Conservation (phyloP, 2,113 vertebrate genomes). For the Chaenocephalus aceratus region DNA sequence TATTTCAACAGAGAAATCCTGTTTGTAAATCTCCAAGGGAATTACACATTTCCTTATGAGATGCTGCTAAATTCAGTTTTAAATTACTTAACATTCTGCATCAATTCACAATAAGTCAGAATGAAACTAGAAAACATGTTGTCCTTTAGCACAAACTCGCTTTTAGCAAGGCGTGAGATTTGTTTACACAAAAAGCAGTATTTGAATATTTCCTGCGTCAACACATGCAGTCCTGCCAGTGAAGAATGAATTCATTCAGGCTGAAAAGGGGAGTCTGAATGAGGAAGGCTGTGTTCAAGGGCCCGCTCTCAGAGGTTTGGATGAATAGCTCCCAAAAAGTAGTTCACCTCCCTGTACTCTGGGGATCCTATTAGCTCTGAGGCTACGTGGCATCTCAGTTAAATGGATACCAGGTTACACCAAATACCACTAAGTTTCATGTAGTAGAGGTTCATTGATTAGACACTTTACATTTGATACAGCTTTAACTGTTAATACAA, state of each 20-base stretch:
- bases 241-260: slow-evolving; percentile 69
- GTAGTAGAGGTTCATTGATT: neutral
- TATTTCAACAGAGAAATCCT: slow-evolving; percentile 18
- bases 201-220: slow-evolving; percentile 57
- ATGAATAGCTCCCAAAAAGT: slow-evolving; percentile 42
- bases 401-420: neutral
- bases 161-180: slow-evolving; percentile 22
- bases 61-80: neutral
- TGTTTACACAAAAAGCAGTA: slow-evolving; percentile 57
- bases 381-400: neutral
- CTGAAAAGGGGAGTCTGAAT: slow-evolving; percentile 30
- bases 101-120: neutral
- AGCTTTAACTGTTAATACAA: too few species aligned
- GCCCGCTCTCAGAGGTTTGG: slow-evolving; percentile 22
- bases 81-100: neutral
- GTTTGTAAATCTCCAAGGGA: slow-evolving; percentile 4
- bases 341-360: slow-evolving; percentile 40
- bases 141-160: slow-evolving; percentile 3
- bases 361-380: neutral
- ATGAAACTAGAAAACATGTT: neutral
- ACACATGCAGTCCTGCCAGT: slow-evolving; percentile 38
- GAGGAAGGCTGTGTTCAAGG: slow-evolving; percentile 32
- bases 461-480: neutral
- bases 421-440: neutral
- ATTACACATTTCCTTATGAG: slow-evolving; percentile 18